A percentile compares a stretch with the other conserved stretches of the same genome.
phyloP scores from a whole-genome alignment of 2,113 vertebrate genomes.

The Bubo blakistoni region DNA sequence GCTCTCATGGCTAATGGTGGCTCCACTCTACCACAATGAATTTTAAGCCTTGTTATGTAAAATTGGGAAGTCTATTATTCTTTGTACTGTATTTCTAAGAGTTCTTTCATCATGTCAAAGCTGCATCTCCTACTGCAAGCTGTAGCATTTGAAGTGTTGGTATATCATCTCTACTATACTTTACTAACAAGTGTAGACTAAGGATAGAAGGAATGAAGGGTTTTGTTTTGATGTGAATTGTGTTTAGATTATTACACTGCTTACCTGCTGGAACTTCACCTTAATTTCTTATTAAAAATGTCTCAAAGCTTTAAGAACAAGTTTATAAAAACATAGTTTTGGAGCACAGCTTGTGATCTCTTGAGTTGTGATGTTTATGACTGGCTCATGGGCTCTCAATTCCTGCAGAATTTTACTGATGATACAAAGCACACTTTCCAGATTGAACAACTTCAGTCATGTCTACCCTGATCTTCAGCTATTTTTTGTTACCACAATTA shows the following conservation, averaged over 20 bases:
- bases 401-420: background rate
- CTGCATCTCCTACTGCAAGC: background rate
- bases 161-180: background rate
- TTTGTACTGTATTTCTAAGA: background rate
- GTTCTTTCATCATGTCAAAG: background rate
- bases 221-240: background rate
- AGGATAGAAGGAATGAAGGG: background rate
- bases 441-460: background rate
- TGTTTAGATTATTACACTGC: background rate
- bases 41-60: background rate
- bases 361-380: background rate
- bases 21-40: background rate
- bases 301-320: background rate
- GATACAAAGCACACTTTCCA: background rate
- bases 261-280: background rate
- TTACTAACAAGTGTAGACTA: background rate
- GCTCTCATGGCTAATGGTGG: background rate
- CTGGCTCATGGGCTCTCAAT: background rate
- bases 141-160: background rate
- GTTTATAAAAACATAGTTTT: background rate
- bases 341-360: background rate
- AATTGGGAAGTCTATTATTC: background rate
- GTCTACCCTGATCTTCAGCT: background rate
- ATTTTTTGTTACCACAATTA: background rate
- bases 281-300: background rate